A percentile compares a stretch with the other conserved stretches of the same genome.
Conservation (phyloP, 2,113 vertebrate genomes). For the Cyphomyrus discorhynchus region DNA sequence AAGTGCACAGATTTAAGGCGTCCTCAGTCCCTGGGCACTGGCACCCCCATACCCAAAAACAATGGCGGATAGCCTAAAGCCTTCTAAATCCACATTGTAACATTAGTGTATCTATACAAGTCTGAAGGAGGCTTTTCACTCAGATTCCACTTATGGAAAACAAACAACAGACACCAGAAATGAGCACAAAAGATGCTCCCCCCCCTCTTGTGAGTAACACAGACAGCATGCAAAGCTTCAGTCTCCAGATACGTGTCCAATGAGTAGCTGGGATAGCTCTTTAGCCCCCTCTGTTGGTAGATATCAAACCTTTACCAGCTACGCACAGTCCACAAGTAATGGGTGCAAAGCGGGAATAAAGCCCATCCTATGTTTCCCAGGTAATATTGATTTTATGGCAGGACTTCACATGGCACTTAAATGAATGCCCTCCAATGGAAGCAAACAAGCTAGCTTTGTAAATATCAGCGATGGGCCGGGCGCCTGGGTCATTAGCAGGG, state of each 20-base stretch:
- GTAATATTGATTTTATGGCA: slow-evolving; percentile 10
- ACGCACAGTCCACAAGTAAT: not conserved
- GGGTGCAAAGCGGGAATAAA: not conserved
- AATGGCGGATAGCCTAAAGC: not conserved
- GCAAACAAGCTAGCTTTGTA: not conserved
- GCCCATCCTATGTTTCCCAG: not conserved
- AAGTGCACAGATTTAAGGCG: slow-evolving; percentile 3
- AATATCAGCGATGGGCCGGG: not conserved
- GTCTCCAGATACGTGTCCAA: not conserved
- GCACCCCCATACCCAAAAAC: not conserved
- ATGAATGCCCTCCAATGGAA: not conserved
- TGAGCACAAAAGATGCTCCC: not conserved
- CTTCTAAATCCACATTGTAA: not conserved
- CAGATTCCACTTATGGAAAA: not conserved
- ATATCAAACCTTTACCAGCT: not conserved
- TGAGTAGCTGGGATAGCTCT: slow-evolving; percentile 42
- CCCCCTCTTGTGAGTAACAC: not conserved
- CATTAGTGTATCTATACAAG: not conserved
- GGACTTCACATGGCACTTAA: not conserved
- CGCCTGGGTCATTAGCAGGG: not conserved
- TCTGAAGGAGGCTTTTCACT: not conserved
- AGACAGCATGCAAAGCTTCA: not conserved
- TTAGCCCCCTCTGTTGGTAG: slow-evolving; percentile 60
- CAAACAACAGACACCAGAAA: not conserved
- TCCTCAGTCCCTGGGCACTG: not conserved